phyloP scores from a whole-genome alignment of 1,140 invertebrate genomes.

The Condylostylus longicornis region DNA sequence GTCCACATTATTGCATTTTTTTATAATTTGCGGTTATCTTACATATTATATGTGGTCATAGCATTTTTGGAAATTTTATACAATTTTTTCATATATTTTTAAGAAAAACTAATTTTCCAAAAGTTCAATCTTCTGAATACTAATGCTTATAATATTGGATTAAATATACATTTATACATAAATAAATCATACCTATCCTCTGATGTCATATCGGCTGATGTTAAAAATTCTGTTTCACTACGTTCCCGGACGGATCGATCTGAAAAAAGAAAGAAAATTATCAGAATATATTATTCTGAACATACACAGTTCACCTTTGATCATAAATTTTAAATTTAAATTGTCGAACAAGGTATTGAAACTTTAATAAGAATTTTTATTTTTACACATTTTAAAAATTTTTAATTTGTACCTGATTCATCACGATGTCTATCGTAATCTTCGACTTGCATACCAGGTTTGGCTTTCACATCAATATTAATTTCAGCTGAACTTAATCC shows the following conservation, averaged over 20 bases:
- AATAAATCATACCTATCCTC: conserved; percentile 9
- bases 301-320: neutral
- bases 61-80: too few relatives aligned
- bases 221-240: conserved; percentile 27
- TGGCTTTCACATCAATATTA: conserved; percentile 52
- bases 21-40: too few relatives aligned
- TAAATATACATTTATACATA: neutral
- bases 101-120: too few relatives aligned
- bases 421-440: conserved; percentile 47
- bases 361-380: too few relatives aligned
- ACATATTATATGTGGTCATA: too few relatives aligned
- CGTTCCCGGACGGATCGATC: conserved; percentile 27
- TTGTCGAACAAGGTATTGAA: too few relatives aligned
- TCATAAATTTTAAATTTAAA: too few relatives aligned
- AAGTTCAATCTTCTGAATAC: too few relatives aligned
- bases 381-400: neutral
- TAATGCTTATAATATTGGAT: too few relatives aligned
- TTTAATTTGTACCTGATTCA: conserved; percentile 28
- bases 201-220: conserved; percentile 28
- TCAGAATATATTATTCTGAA: neutral
- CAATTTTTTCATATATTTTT: too few relatives aligned
- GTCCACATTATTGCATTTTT: too few relatives aligned
- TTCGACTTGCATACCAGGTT: conserved; percentile 59
- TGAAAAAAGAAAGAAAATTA: conserved; percentile 6
- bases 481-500: conserved; percentile 57